Percentiles rank a stretch among this genome's conserved stretches.
phyloP scores from a whole-genome alignment of 2,113 vertebrate species.

The Ctenodactylus gundi region DNA sequence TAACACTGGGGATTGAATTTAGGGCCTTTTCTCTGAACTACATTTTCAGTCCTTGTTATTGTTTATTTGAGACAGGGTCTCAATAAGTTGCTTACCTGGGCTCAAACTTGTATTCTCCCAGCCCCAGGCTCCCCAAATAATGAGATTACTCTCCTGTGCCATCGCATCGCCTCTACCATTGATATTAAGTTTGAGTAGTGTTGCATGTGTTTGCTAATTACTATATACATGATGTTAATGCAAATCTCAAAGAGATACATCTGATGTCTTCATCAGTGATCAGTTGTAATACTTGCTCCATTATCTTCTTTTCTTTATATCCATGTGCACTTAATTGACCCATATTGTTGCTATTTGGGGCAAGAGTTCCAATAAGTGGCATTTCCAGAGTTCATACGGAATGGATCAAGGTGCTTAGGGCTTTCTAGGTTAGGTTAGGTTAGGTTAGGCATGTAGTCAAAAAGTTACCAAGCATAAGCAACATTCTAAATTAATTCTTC shows the following conservation, averaged over 20 bases:
- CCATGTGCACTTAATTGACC: not conserved
- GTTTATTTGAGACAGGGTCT: no score
- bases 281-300: not conserved
- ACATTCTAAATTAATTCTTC: not conserved
- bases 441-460: not conserved
- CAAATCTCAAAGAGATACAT: not conserved
- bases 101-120: no score
- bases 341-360: not conserved
- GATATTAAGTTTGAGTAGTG: no score
- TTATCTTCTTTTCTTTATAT: not conserved
- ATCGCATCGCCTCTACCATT: not conserved
- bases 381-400: not conserved
- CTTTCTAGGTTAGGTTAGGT: no score
- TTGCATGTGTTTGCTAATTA: not conserved
- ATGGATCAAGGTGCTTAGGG: not conserved
- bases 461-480: fast-evolving
- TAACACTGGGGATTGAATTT: no score
- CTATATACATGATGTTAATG: fast-evolving
- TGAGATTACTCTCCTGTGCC: no score
- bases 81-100: no score
- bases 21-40: no score
- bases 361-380: not conserved
- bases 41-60: no score
- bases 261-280: not conserved
- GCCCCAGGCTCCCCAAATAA: no score